Base-by-base conservation (phyloP, 2,888 invertebrate species). In the Protula sp. region DNA sequence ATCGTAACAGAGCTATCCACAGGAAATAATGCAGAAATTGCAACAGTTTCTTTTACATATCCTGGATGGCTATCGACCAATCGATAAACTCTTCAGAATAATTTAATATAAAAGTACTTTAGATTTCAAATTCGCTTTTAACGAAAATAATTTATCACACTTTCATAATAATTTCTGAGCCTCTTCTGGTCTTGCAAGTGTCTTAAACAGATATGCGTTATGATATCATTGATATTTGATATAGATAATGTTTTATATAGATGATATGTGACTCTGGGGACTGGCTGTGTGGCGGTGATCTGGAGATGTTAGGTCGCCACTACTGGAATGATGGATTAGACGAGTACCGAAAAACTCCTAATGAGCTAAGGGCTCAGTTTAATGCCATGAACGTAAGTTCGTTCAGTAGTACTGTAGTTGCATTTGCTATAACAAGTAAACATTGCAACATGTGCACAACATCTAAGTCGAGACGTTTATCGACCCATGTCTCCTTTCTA, bases 251-350 rank as follows among this genome's bases (percentile, higher is more conserved):
- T n/a, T n/a, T n/a, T n/a, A n/a, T n/a, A 72, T 79, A 89, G 87
- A 90, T 93, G 88, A 89, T 99, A 60, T 85, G 88, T 68, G 92
- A 94, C 63, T 87, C 92, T 26, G 98, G 98, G 0, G 93, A 98
- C 70, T 99, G 94, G 91, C 83, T 98, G 58, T 89, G 92, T 5
- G 99, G 99, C 28, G 99, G 99, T 4, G 92, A 91, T 63, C 75
- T 99, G 54, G 91, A 95, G 77, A 95, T 94, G 28, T 84, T 98
- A 55, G 90, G 92, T 72, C 85, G 90, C 54, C 89, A 99, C 59
- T 85, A 83, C 63, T 99, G 95, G 94, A 86, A 91, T 77, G 99
- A 99, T 80, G 98, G 95, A 0, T 85, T 99, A 53, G 99, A 99
- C 82, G 84, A 90, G 58, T 99, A 92, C 82, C 85, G 99, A 14